Percentiles rank a stretch among this genome's conserved stretches.
phyloP scores from a whole-genome alignment of 2,797 vertebrate genomes.

The Siniperca undulata region DNA sequence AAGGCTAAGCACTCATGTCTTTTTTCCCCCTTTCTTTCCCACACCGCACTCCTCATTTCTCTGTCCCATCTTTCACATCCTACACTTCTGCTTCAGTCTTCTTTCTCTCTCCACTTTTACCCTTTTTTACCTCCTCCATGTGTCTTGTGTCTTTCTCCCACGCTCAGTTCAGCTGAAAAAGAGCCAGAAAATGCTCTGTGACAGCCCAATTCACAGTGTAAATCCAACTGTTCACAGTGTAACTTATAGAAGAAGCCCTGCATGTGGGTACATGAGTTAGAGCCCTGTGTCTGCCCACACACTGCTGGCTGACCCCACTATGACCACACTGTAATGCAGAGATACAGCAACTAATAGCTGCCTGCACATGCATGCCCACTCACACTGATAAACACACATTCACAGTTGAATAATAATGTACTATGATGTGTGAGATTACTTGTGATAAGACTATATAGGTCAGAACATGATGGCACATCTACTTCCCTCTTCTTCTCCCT shows the following conservation, averaged over 20 bases:
- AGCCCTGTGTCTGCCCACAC: constrained; percentile 31
- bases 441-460: constrained; percentile 27
- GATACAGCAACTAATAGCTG: constrained; percentile 22
- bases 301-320: constrained; percentile 49
- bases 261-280: constrained; percentile 43
- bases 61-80: constrained; percentile 50
- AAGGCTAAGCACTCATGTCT: constrained; percentile 49
- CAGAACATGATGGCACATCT: not conserved
- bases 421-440: constrained; percentile 30
- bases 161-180: constrained; percentile 20
- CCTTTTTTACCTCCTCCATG: constrained; percentile 16
- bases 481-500: not conserved
- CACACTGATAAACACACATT: constrained; percentile 18
- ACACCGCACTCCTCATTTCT: constrained; percentile 41
- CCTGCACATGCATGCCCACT: constrained; percentile 20
- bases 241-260: constrained; percentile 2
- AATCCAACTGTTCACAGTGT: constrained; percentile 36
- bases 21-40: constrained; percentile 42
- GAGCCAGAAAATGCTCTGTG: constrained; percentile 39
- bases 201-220: constrained; percentile 21
- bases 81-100: constrained; percentile 11
- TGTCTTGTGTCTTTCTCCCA: constrained; percentile 36
- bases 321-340: constrained; percentile 41
- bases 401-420: constrained; percentile 30
- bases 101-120: constrained; percentile 29